Evolutionary conservation across 2,797 vertebrate genomes (phyloP).

Genomic region (Sorex maritimensis): DNA sequence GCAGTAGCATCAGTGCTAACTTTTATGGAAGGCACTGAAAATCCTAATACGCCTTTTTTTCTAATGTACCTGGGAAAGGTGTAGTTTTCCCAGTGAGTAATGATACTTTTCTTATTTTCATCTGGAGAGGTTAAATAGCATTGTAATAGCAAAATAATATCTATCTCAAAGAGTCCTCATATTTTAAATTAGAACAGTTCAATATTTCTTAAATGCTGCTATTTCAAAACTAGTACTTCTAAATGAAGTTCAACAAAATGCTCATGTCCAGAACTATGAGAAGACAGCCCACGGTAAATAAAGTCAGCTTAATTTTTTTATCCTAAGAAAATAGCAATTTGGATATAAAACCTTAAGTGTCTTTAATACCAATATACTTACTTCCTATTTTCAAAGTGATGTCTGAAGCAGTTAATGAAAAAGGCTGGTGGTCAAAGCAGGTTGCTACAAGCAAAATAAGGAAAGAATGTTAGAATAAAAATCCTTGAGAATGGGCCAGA

Average conservation of each 20-base stretch:
- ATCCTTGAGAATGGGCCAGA: neutral
- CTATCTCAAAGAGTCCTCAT: neutral
- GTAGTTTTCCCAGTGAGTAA: constrained; percentile 25
- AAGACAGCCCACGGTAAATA: neutral
- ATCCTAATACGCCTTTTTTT: too few relatives aligned
- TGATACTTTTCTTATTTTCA: neutral
- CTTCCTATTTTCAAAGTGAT: constrained; percentile 4
- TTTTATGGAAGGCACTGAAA: constrained; percentile 45
- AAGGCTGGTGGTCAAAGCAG: neutral
- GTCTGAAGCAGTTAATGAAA: neutral
- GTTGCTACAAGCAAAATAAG: neutral
- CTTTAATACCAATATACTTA: neutral
- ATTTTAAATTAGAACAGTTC: neutral
- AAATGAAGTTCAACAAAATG: neutral
- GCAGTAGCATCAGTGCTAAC: constrained; percentile 34
- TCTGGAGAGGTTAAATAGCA: neutral
- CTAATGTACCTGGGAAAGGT: too few relatives aligned
- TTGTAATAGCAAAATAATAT: neutral
- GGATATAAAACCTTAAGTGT: neutral
- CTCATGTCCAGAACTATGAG: neutral
- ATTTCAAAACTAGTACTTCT: constrained; percentile 24
- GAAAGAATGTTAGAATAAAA: neutral
- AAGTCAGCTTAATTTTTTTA: neutral
- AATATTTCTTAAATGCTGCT: neutral
- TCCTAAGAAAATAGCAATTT: neutral